Conservation (phyloP, 1,140 invertebrate species). For the Dysdera silvatica region DNA sequence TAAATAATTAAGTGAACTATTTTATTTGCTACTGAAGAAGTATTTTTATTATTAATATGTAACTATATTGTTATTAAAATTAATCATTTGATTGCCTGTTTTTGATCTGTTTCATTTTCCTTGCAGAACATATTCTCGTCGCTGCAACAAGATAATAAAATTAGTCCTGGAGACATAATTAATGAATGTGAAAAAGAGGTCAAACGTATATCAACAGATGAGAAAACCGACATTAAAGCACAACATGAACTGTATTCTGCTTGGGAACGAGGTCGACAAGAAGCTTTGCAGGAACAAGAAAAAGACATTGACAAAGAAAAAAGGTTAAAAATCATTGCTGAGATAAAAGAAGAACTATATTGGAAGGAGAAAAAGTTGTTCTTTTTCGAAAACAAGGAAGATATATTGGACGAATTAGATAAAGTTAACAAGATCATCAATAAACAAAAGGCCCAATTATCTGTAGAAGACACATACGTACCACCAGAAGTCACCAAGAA, state of each 20-base stretch:
- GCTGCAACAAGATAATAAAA: not conserved
- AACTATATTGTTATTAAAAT: not conserved
- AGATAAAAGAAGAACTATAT: conserved; percentile 16
- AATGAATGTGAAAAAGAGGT: not conserved
- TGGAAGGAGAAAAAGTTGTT: conserved; percentile 21
- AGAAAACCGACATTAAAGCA: conserved; percentile 9
- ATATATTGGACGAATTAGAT: conserved; percentile 10
- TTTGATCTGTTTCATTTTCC: not conserved
- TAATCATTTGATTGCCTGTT: not conserved
- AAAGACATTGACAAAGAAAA: conserved; percentile 9
- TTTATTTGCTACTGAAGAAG: not conserved
- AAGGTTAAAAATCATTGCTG: conserved; percentile 13
- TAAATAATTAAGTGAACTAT: not conserved
- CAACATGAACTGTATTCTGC: not conserved
- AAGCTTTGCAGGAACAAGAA: conserved; percentile 2
- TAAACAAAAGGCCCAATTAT: not conserved
- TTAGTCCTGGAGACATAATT: not conserved
- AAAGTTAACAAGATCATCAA: not conserved
- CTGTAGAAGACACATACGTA: conserved; percentile 1
- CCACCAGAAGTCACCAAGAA: conserved; percentile 13
- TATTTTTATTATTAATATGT: not conserved
- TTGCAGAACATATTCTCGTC: conserved; percentile 1
- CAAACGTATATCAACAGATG: not conserved
- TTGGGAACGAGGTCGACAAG: conserved; percentile 7
- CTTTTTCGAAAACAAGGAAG: conserved; percentile 23